phyloP scores from a whole-genome alignment of 2,888 invertebrate genomes.

The Ennomos fuscantarius region DNA sequence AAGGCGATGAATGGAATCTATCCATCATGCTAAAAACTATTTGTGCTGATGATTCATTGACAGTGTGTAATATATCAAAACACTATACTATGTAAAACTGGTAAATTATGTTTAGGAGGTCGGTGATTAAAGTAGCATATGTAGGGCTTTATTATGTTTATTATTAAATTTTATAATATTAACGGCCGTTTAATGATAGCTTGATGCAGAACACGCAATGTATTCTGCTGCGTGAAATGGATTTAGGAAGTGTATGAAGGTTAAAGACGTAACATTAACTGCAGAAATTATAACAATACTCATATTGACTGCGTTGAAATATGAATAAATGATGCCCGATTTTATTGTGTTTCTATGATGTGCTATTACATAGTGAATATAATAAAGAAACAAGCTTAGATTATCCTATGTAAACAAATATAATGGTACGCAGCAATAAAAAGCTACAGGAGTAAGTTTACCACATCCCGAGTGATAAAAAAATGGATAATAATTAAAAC shows the following conservation, averaged over 20 bases:
- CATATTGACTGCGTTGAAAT: not conserved
- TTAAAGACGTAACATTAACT: conserved; percentile 25
- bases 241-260: conserved; percentile 37
- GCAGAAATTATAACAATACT: not conserved
- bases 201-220: conserved; percentile 29
- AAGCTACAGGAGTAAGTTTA: too few relatives aligned
- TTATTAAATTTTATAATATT: conserved; percentile 12
- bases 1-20: not conserved
- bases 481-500: too few relatives aligned
- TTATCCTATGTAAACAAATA: too few relatives aligned
- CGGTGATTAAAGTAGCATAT: not conserved
- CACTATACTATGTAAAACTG: conserved; percentile 11
- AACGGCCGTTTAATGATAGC: conserved; percentile 21
- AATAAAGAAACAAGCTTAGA: too few relatives aligned
- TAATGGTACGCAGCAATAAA: too few relatives aligned
- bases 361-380: too few relatives aligned
- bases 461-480: too few relatives aligned
- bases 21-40: too few relatives aligned
- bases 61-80: not conserved
- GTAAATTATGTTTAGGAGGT: conserved; percentile 2
- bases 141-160: conserved; percentile 1
- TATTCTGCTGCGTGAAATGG: conserved; percentile 31
- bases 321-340: not conserved
- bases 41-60: conserved; percentile 1
- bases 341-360: too few relatives aligned